A percentile compares a stretch with the other conserved stretches of the same genome.
Conservation (phyloP, 1,140 invertebrate species). For the Latrodectus geometricus region DNA sequence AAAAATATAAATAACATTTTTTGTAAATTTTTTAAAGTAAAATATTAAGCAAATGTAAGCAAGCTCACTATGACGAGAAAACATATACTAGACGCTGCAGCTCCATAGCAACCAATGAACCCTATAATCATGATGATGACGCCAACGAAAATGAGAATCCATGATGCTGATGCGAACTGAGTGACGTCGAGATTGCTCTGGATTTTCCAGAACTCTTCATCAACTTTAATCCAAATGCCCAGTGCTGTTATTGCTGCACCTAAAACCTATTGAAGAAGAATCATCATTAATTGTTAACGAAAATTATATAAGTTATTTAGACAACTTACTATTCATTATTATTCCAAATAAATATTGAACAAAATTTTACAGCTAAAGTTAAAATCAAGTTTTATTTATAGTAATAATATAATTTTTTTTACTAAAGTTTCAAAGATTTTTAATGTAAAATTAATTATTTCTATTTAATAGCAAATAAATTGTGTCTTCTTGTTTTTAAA, state of each 20-base stretch:
- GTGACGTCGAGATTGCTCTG: constrained; percentile 7
- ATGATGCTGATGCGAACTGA: constrained; percentile 15
- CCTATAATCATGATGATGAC: constrained; percentile 43
- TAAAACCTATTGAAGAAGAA: neutral
- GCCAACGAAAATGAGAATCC: constrained; percentile 27
- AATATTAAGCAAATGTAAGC: neutral
- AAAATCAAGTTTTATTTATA: too few relatives aligned
- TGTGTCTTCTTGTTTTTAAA: too few relatives aligned
- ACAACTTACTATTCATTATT: too few relatives aligned
- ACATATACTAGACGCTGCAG: neutral
- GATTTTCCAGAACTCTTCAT: constrained; percentile 36
- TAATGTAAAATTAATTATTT: too few relatives aligned
- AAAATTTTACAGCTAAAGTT: too few relatives aligned
- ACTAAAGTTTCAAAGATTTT: too few relatives aligned
- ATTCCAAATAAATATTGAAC: too few relatives aligned
- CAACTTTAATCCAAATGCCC: constrained; percentile 37
- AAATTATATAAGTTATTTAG: too few relatives aligned
- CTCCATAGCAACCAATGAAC: constrained; percentile 38
- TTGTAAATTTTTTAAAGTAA: neutral
- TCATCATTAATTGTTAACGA: too few relatives aligned
- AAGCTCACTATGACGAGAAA: constrained; percentile 28
- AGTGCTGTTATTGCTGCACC: constrained; percentile 26
- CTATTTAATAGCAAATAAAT: too few relatives aligned
- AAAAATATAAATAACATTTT: neutral
- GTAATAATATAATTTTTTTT: too few relatives aligned